A percentile compares a stretch with the other conserved stretches of the same genome.
phyloP scores from a whole-genome alignment of 1,140 invertebrate species.

The Cardiocondyla obscurior region DNA sequence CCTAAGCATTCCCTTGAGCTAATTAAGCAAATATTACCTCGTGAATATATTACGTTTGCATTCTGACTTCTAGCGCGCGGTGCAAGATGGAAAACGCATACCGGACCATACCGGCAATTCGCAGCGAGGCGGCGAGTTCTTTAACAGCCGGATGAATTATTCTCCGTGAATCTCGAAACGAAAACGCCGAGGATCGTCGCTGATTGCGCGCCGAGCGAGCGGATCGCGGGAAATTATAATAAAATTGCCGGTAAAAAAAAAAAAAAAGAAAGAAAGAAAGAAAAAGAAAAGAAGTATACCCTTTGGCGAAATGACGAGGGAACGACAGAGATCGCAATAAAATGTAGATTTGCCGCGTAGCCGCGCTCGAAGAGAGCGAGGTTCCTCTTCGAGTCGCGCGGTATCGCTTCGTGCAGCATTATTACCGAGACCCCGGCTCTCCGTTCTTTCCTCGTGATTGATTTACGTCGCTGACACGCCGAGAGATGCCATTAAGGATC shows the following conservation, averaged over 20 bases:
- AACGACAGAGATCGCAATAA: constrained; percentile 19
- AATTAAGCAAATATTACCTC: constrained; percentile 41
- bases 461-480: constrained; percentile 36
- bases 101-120: not conserved
- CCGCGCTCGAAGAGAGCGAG: not conserved
- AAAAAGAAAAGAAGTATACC: too few species aligned
- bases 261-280: too few species aligned
- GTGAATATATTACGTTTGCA: constrained; percentile 32
- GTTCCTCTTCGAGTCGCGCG: not conserved
- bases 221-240: not conserved
- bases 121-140: not conserved
- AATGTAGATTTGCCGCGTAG: constrained; percentile 8
- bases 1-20: constrained; percentile 28
- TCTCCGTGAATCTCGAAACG: not conserved
- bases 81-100: constrained; percentile 8
- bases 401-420: not conserved
- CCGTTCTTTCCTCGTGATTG: constrained; percentile 10
- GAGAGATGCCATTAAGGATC: constrained; percentile 38
- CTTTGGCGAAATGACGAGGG: not conserved
- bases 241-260: constrained; percentile 12
- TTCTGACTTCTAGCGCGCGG: not conserved
- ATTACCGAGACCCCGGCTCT: constrained; percentile 1
- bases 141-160: not conserved
- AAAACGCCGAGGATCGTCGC: not conserved
- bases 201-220: not conserved